Evolutionary conservation across 2,797 vertebrate genomes (phyloP).

Genomic region (Pteronotus mesoamericanus): DNA sequence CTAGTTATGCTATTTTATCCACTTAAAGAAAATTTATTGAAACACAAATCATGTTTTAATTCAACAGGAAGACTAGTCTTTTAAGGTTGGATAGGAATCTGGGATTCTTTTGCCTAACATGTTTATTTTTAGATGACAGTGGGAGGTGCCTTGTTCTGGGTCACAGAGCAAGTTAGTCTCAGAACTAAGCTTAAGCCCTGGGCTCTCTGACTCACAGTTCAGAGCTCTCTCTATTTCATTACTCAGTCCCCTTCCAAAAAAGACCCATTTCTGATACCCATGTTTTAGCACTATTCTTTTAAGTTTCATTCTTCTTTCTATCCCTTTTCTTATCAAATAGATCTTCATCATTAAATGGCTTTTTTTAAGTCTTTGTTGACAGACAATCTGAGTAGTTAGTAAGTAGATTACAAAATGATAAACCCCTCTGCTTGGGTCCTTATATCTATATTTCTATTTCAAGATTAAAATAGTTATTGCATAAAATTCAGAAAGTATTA

Average conservation of each 20-base stretch:
- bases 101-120: not conserved
- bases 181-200: rapidly evolving
- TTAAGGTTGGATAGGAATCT: not conserved
- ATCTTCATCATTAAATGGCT: not conserved
- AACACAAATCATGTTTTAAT: not conserved
- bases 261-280: not conserved
- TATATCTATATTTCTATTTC: not conserved
- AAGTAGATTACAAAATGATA: not conserved
- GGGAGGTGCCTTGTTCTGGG: not conserved
- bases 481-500: not conserved
- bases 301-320: not conserved
- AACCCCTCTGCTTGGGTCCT: not conserved
- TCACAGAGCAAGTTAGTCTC: not conserved
- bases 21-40: not conserved
- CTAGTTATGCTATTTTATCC: not conserved
- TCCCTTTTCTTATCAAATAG: not conserved
- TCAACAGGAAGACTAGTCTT: not conserved
- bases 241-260: not conserved
- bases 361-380: not conserved
- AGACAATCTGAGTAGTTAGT: not conserved
- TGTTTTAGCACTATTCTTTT: not conserved
- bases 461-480: not conserved
- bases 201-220: not conserved
- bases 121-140: not conserved
- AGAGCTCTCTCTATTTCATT: not conserved